Evolutionary conservation across 1,140 invertebrate genomes (phyloP), one percentile per base, ranked within the genome.

Genomic region (Drosophila busckii): DNA sequence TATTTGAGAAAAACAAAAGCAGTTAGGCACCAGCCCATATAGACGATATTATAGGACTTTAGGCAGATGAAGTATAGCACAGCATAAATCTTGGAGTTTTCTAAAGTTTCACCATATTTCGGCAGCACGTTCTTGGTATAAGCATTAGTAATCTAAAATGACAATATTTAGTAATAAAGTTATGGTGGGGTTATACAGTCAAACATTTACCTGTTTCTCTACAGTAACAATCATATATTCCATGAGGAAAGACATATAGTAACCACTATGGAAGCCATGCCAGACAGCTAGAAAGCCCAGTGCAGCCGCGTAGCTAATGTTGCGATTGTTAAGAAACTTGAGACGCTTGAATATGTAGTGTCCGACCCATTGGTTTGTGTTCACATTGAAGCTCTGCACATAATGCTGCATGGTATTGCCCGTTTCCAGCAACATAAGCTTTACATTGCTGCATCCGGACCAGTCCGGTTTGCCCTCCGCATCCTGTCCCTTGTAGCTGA

Each of bases 311-410:
- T 98, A 97, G 44, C 96, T 98, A 3, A 94, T 87, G n/a, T 93
- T 88, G 19, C 93, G 92, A 85, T 95, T 97, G 12, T 94, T 94
- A 1, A 99, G 88, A 87, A 98, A 98, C 80, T 94, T 95, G 7
- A 98, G 88, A 6, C 97, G 89, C 86, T 98, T 98, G 87, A 96
- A 98, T 28, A 98, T 89, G 82, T 99, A 97, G 88, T 96, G 93
- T 0, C 93, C 92, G 34, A 95, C 93, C 95, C 97, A 98, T 15
- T 92, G 89, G 88, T 98, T 98, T 0, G 97, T 98, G 76, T 97
- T 97, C 34, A 94, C 94, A 86, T 98, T 98, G 84, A 98, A 98
- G 6, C 95, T 94, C 46, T 91, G 88, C 34, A 98, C 95, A 69
- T 96, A 93, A 69, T 96, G 92, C 45, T 92, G 92, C 88, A 97